phyloP scores from a whole-genome alignment of 2,888 invertebrate genomes.

The Oxystoma pomonae region DNA sequence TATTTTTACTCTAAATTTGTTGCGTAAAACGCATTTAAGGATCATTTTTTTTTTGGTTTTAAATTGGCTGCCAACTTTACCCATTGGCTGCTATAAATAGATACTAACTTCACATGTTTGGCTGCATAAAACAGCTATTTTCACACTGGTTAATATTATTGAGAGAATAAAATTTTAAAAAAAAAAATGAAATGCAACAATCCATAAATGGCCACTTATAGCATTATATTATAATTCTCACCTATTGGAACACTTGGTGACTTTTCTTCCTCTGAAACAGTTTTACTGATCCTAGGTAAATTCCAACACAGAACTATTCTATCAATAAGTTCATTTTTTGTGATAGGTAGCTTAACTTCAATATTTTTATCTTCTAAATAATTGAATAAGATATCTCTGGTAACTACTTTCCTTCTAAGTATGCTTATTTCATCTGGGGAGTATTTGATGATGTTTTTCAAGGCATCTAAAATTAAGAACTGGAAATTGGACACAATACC shows the following conservation, averaged over 20 bases:
- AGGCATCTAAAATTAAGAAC: slow-evolving; percentile 54
- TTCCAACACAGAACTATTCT: slow-evolving; percentile 50
- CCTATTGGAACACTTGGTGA: not conserved
- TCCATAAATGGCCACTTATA: too few relatives aligned
- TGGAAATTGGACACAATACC: slow-evolving; percentile 12
- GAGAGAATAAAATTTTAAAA: too few relatives aligned
- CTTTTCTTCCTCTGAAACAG: not conserved
- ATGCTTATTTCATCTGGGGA: slow-evolving; percentile 48
- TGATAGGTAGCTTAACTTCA: slow-evolving; percentile 47
- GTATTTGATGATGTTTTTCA: slow-evolving; percentile 51
- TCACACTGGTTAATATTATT: too few relatives aligned
- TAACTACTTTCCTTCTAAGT: slow-evolving; percentile 51
- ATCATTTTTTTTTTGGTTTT: too few relatives aligned
- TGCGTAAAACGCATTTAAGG: too few relatives aligned
- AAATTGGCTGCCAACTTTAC: too few relatives aligned
- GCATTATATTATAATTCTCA: not conserved
- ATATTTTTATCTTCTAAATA: slow-evolving; percentile 52
- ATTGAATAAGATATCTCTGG: slow-evolving; percentile 52
- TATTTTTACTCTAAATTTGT: too few relatives aligned
- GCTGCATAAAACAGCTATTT: too few relatives aligned
- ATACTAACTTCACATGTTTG: too few relatives aligned
- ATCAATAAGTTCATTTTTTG: slow-evolving; percentile 51
- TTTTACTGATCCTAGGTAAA: slow-evolving; percentile 10
- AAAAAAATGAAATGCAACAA: too few relatives aligned
- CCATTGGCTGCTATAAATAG: too few relatives aligned